Evolutionary conservation across 2,888 invertebrate genomes (phyloP), one percentile per base, ranked within the genome.

Genomic region (Allygus modestus): DNA sequence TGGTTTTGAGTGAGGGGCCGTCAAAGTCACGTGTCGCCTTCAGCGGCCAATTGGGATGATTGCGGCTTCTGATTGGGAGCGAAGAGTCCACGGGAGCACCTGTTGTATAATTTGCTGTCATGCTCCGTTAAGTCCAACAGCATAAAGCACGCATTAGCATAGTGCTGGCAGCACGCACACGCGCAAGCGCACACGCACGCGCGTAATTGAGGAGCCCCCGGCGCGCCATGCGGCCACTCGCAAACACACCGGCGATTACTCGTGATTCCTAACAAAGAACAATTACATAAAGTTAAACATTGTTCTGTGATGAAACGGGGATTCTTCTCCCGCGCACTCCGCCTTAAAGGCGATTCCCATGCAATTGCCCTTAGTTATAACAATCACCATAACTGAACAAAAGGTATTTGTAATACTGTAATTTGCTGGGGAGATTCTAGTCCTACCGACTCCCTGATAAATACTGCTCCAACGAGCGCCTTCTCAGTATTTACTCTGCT

Each of bases 231-330:
- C 17, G 73, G 73, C 7, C 73, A 9, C 77, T 15, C 51, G 77
- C 73, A 37, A 43, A 73, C 73, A 73, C 17, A 33, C 31, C 37
- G 1, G 71, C 43, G 43, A 75, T 75, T 75, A 75, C 73, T 5
- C 5, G 73, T 43, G n/a, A 75, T 75, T 51, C 51, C 23, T 28
- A 51, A 51, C 77, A 77, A 43, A 77, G 46, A 77, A 77, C 77
- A 51, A 77, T 77, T 77, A 77, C 77, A 77, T 43, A 23, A 77
- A 77, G 77, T 77, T 77, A 77, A 77, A 77, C 77, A 51, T 77
- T 51, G 77, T 77, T 77, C 77, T 46, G n/a, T 73, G 77, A 77
- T 77, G 77, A 77, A 77, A 77, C 51, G 43, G 77, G 77, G 77
- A 77, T 77, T 77, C 77, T 51, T 43, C 77, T 77, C 77, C 77